These are phyloP conservation scores for Euzophera pinguis DNA, from an alignment of 2,888 invertebrate species.

Conservation along the genomic window DNA sequence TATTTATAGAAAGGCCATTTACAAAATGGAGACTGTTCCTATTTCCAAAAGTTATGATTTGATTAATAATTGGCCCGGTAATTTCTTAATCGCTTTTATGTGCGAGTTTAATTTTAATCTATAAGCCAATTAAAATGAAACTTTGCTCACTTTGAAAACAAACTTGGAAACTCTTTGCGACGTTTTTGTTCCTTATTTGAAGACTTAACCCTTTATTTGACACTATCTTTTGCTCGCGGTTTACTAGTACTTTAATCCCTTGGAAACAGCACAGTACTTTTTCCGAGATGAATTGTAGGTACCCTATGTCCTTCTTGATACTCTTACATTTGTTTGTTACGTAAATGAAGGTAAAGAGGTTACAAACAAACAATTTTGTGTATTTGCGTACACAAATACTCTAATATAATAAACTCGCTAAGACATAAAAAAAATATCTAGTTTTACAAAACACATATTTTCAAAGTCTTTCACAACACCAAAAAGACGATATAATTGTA, in stretches of 20 bases:
- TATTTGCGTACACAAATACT: too few species aligned
- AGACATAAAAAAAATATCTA: too few species aligned
- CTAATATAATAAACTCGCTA: too few species aligned
- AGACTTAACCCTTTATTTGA: background rate
- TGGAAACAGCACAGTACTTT: too few species aligned
- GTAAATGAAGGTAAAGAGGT: too few species aligned
- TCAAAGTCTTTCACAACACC: too few species aligned
- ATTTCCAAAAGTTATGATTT: background rate
- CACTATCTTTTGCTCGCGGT: too few species aligned
- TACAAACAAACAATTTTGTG: too few species aligned
- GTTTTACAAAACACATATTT: too few species aligned
- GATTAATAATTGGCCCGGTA: background rate
- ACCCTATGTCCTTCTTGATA: background rate
- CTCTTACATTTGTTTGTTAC: background rate
- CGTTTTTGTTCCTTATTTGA: background rate
- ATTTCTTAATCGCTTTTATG: slow-evolving; percentile 1
- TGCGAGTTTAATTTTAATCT: slow-evolving; percentile 7
- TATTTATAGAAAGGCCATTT: background rate
- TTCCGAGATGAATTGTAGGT: too few species aligned
- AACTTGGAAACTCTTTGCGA: background rate
- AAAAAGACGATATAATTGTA: too few species aligned
- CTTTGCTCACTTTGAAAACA: background rate
- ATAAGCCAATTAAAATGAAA: background rate
- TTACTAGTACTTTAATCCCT: too few species aligned
- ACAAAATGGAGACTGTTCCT: background rate